Conservation (phyloP, 2,113 vertebrate genomes). For the Leptocoma aspasia region DNA sequence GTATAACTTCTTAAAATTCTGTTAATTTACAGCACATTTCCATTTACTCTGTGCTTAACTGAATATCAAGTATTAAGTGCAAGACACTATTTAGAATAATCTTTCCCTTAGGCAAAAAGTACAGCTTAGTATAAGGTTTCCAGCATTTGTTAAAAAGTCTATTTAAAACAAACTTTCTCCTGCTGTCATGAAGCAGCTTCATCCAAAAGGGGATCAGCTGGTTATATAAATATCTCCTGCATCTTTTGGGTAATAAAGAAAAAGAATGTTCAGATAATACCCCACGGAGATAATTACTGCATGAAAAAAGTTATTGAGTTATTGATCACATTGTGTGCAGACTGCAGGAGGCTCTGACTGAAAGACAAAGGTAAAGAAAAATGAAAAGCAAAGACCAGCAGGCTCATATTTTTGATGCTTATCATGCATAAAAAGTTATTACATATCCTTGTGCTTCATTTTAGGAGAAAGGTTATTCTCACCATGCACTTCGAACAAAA, state of each 20-base stretch:
- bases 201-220: slow-evolving; percentile 82
- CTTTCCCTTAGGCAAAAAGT: slow-evolving; percentile 25
- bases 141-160: slow-evolving; percentile 66
- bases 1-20: slow-evolving; percentile 20
- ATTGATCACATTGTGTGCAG: slow-evolving; percentile 85
- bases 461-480: slow-evolving; percentile 83
- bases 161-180: slow-evolving; percentile 76
- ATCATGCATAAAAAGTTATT: slow-evolving; percentile 90
- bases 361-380: slow-evolving; percentile 80
- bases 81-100: not conserved
- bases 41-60: not conserved
- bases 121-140: slow-evolving; percentile 49
- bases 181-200: slow-evolving; percentile 73
- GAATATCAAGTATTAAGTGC: not conserved
- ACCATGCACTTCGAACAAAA: slow-evolving; percentile 81
- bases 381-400: slow-evolving; percentile 83
- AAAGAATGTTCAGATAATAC: slow-evolving; percentile 82
- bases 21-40: not conserved
- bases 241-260: slow-evolving; percentile 83
- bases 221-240: slow-evolving; percentile 79
- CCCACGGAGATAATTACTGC: slow-evolving; percentile 83
- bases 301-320: slow-evolving; percentile 93
- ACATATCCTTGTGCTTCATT: slow-evolving; percentile 79
- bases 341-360: slow-evolving; percentile 81
- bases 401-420: slow-evolving; percentile 83